Conservation (phyloP, 2,888 invertebrate genomes). For the Clunio marinus region DNA sequence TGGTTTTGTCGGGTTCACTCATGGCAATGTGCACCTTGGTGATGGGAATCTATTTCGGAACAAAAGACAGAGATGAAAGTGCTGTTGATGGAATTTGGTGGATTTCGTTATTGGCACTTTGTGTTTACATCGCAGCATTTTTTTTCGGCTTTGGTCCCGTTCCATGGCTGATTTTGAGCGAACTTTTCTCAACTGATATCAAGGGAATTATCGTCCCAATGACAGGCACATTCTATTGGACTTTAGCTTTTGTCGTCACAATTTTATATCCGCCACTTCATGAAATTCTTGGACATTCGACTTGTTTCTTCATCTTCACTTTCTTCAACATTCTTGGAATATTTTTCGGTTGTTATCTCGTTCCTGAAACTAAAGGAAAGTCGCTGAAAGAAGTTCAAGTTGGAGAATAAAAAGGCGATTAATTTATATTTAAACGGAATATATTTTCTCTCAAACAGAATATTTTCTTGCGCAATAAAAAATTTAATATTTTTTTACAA, state of each 20-base stretch:
- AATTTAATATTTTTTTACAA: too few relatives aligned
- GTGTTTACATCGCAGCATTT: conserved; percentile 74
- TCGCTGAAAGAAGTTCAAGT: conserved; percentile 29
- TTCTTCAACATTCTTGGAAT: conserved; percentile 61
- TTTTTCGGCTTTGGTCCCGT: conserved; percentile 83
- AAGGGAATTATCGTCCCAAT: conserved; percentile 72
- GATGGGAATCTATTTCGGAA: conserved; percentile 60
- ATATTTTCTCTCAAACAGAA: too few relatives aligned
- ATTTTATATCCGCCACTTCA: conserved; percentile 64
- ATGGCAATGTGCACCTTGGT: conserved; percentile 63
- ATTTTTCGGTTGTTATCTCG: conserved; percentile 63
- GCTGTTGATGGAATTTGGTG: conserved; percentile 56
- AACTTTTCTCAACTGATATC: conserved; percentile 74
- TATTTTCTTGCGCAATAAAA: background rate
- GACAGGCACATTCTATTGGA: conserved; percentile 78
- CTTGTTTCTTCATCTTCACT: conserved; percentile 72
- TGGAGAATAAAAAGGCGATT: too few relatives aligned
- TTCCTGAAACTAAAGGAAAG: conserved; percentile 53
- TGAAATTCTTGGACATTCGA: conserved; percentile 56
- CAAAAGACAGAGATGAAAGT: conserved; percentile 43
- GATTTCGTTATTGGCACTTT: conserved; percentile 69
- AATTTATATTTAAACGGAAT: too few relatives aligned
- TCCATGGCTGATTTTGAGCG: conserved; percentile 71
- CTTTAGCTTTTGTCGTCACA: conserved; percentile 74
- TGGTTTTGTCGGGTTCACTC: conserved; percentile 61